Evolutionary conservation across 1,140 invertebrate species (phyloP).

Genomic region (Armadillidium nasatum): DNA sequence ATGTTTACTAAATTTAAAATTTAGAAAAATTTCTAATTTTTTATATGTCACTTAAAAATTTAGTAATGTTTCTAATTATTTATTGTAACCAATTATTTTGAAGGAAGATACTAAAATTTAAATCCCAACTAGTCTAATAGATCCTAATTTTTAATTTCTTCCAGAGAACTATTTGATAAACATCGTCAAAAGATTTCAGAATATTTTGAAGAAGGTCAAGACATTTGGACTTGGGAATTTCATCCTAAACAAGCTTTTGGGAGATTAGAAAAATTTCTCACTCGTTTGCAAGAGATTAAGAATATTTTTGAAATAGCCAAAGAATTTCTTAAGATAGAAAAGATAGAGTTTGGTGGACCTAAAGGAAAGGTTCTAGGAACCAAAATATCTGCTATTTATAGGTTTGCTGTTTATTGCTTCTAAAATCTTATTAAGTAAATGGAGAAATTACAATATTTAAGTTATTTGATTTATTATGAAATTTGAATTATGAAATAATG

Average conservation of each 20-base stretch:
- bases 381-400: conserved; percentile 55
- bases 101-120: too few species aligned
- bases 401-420: conserved; percentile 25
- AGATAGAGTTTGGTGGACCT: conserved; percentile 89
- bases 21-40: too few species aligned
- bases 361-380: conserved; percentile 75
- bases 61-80: too few species aligned
- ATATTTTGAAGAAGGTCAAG: conserved; percentile 59
- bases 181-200: conserved; percentile 64
- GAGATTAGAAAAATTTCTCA: conserved; percentile 75
- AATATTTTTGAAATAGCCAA: conserved; percentile 86
- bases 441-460: too few species aligned
- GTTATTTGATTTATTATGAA: too few species aligned
- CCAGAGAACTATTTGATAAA: conserved; percentile 59
- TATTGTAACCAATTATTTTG: too few species aligned
- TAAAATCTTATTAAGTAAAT: too few species aligned
- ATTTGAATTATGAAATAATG: too few species aligned
- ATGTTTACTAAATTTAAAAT: too few species aligned
- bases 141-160: conserved; percentile 48
- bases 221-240: conserved; percentile 76
- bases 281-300: conserved; percentile 74
- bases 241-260: conserved; percentile 75
- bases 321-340: conserved; percentile 91
- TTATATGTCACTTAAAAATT: too few species aligned
- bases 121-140: too few species aligned